phyloP scores from a whole-genome alignment of 2,888 invertebrate genomes.

The Synergus umbraculus region DNA sequence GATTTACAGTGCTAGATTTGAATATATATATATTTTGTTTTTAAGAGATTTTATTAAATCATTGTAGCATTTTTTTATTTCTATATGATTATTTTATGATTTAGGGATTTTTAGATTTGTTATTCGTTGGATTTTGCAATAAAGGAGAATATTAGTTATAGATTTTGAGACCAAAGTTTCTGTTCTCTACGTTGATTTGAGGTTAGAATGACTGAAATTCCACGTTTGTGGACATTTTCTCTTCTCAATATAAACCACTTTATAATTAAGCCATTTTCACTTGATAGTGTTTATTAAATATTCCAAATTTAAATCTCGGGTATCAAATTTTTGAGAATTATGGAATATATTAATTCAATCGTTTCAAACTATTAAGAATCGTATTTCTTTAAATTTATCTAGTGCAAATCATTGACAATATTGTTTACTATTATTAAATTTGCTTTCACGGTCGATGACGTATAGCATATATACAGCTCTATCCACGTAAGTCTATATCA shows the following conservation, averaged over 20 bases:
- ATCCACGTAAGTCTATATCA: too few relatives aligned
- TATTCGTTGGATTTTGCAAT: background rate
- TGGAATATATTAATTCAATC: too few relatives aligned
- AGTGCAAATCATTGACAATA: background rate
- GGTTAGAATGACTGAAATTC: background rate
- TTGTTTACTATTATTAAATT: background rate
- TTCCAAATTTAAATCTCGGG: too few relatives aligned
- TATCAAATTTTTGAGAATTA: too few relatives aligned
- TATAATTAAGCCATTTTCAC: too few relatives aligned
- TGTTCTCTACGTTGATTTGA: background rate
- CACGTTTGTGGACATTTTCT: too few relatives aligned
- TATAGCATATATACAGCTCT: background rate
- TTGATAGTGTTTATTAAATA: too few relatives aligned
- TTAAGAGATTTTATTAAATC: background rate
- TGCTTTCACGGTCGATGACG: background rate
- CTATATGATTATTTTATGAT: background rate
- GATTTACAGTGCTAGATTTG: too few relatives aligned
- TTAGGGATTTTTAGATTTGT: background rate
- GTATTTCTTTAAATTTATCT: background rate
- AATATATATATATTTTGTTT: background rate
- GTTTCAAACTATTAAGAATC: background rate
- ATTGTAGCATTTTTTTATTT: background rate
- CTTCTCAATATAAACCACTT: too few relatives aligned
- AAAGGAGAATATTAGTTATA: background rate
- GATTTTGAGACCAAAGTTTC: background rate